Base-by-base conservation (phyloP, 2,888 invertebrate genomes). In the Dendrolimus pini region DNA sequence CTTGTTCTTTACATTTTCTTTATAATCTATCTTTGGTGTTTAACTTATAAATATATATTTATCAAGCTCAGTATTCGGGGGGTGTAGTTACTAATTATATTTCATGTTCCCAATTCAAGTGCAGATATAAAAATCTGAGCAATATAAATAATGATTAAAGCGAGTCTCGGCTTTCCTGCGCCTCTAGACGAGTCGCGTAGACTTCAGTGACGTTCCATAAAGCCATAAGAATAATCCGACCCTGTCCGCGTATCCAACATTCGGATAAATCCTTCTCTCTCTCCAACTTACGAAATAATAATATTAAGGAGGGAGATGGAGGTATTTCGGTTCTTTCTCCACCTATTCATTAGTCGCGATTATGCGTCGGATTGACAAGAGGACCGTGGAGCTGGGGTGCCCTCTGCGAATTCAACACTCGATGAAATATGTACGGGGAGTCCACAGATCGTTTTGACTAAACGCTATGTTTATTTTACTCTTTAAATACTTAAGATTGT, bases 261-360 rank as follows among this genome's bases (percentile, higher is more conserved):
- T 47, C 71, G 60, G 64, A 76, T 67, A 68, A 66, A 77, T 64
- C 60, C 62, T 65, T 72, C 73, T 82, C 85, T 78, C 77, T 66
- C 73, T 88, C 82, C 62, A 65, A 62, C 86, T 71, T 74, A 66
- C 65, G 74, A 59, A 57, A 59, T 59, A 61, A 62, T 66, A 64
- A 60, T 64, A 69, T 18, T 82, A 59, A 66, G 62, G 79, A 90
- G 65, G 69, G 83, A 78, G 89, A 89, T 69, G 68, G 74, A 64
- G 63, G 62, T 68, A 75, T 63, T 74, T 85, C 76, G 77, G 81
- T 74, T 74, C 77, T 69, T 67, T 68, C 77, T 74, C 67, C 85
- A 78, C 79, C 88, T 85, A 86, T 86, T 90, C 89, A 90, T 90
- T 90, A 90, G 89, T 85, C 75, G 83, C 81, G 85, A 84, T 84